Conservation (phyloP, 2,113 vertebrate species). For the Phylloscopus trochilus region DNA sequence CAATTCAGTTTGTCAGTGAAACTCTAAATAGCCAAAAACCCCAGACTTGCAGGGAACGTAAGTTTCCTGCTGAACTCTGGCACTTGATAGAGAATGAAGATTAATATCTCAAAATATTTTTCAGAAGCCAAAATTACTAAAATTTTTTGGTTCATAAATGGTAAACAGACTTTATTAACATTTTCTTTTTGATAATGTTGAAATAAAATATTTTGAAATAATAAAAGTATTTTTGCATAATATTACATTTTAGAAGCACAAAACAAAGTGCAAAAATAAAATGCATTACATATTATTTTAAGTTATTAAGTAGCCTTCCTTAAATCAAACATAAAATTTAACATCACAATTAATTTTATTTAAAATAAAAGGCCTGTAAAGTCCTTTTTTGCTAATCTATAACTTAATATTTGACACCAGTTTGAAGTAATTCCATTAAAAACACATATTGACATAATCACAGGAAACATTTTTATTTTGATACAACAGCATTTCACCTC, state of each 20-base stretch:
- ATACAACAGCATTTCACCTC: neutral
- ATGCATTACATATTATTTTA: neutral
- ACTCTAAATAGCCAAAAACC: neutral
- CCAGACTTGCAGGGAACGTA: neutral
- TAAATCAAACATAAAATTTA: neutral
- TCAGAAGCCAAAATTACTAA: neutral
- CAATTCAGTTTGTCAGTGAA: constrained; percentile 33
- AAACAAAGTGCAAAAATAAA: neutral
- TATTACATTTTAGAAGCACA: neutral
- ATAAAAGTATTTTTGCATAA: neutral
- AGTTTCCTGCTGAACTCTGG: constrained; percentile 11
- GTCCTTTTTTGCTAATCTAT: neutral
- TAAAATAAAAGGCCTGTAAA: neutral
- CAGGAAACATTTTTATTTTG: neutral
- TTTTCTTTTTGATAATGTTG: neutral
- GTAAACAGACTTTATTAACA: neutral
- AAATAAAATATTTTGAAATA: neutral
- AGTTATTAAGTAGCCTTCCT: neutral
- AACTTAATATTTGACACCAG: neutral
- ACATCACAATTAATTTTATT: neutral
- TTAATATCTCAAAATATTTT: neutral
- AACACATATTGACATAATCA: neutral
- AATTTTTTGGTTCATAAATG: neutral
- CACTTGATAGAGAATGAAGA: neutral
- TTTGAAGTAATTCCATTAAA: neutral